These are phyloP conservation scores for Dendrolimus punctatus DNA, from an alignment of 1,140 invertebrate species.

Conservation along the genomic window DNA sequence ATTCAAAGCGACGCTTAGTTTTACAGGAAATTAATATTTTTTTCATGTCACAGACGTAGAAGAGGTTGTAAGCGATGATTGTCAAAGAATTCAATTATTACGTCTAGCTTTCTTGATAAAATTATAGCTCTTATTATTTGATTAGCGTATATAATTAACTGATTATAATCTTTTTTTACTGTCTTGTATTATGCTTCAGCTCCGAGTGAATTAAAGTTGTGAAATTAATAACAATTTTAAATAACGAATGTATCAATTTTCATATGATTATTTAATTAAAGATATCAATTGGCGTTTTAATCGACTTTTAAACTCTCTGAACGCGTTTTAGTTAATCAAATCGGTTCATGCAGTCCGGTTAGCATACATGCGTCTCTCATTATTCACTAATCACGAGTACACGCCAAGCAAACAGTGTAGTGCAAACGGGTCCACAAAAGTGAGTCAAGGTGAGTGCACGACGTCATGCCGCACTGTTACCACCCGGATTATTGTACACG, in stretches of 20 bases:
- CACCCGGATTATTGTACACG: slow-evolving; percentile 45
- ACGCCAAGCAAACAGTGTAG: slow-evolving; percentile 36
- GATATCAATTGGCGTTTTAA: not conserved
- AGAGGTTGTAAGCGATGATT: no score
- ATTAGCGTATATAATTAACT: no score
- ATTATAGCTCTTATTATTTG: no score
- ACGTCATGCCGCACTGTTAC: slow-evolving; percentile 51
- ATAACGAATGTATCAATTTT: no score
- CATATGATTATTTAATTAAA: no score
- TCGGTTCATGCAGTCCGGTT: slow-evolving; percentile 1
- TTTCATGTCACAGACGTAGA: no score
- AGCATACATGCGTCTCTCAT: slow-evolving; percentile 21
- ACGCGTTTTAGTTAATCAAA: not conserved
- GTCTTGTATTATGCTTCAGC: no score
- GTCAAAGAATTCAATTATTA: no score
- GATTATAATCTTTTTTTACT: no score
- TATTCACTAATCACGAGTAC: slow-evolving; percentile 47
- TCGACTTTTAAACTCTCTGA: not conserved
- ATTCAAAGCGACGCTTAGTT: slow-evolving; percentile 35
- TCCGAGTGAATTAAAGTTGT: no score
- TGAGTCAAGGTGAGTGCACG: slow-evolving; percentile 59
- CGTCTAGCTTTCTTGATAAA: no score
- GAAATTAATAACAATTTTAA: no score
- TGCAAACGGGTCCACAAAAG: slow-evolving; percentile 50
- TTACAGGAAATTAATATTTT: slow-evolving; percentile 23